phyloP scores from a whole-genome alignment of 2,888 invertebrate genomes.

The Drosophila diplacantha region DNA sequence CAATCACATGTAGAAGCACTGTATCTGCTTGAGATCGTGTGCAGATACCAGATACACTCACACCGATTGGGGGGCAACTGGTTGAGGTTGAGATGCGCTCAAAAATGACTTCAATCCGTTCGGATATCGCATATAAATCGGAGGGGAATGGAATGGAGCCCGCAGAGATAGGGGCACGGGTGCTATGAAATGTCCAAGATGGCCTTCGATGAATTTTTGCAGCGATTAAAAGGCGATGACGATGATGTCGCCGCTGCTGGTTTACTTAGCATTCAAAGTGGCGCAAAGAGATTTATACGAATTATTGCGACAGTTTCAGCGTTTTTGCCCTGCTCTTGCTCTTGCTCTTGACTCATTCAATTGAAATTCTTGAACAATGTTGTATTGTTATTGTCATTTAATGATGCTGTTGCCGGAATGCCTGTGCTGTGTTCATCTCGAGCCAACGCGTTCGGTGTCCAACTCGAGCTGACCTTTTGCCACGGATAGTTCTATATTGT shows the following conservation, averaged over 20 bases:
- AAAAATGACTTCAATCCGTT: slow-evolving; percentile 62
- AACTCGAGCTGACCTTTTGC: slow-evolving; percentile 42
- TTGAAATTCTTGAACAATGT: slow-evolving; percentile 40
- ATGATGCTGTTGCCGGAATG: slow-evolving; percentile 31
- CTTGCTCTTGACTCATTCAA: slow-evolving; percentile 33
- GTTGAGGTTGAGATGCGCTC: slow-evolving; percentile 66
- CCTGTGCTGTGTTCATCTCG: slow-evolving; percentile 23
- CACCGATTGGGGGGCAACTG: slow-evolving; percentile 44
- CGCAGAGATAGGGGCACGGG: slow-evolving; percentile 15
- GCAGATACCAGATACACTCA: slow-evolving; percentile 26
- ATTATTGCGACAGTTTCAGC: slow-evolving; percentile 53
- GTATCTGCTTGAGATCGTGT: slow-evolving; percentile 12
- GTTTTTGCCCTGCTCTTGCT: slow-evolving; percentile 15
- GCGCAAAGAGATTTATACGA: slow-evolving; percentile 56
- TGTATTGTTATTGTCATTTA: slow-evolving; percentile 30
- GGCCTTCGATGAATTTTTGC: slow-evolving; percentile 67
- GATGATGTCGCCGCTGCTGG: slow-evolving; percentile 39
- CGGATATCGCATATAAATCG: slow-evolving; percentile 26
- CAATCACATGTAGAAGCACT: slow-evolving; percentile 20
- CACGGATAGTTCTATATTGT: slow-evolving; percentile 37
- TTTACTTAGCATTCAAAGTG: slow-evolving; percentile 59
- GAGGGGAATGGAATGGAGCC: slow-evolving; percentile 14
- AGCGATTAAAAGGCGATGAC: slow-evolving; percentile 68
- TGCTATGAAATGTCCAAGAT: slow-evolving; percentile 66
- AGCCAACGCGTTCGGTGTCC: slow-evolving; percentile 37